Percentiles rank a stretch among this genome's conserved stretches.
Conservation (phyloP, 2,797 vertebrate species). For the Hemitrygon akajei region DNA sequence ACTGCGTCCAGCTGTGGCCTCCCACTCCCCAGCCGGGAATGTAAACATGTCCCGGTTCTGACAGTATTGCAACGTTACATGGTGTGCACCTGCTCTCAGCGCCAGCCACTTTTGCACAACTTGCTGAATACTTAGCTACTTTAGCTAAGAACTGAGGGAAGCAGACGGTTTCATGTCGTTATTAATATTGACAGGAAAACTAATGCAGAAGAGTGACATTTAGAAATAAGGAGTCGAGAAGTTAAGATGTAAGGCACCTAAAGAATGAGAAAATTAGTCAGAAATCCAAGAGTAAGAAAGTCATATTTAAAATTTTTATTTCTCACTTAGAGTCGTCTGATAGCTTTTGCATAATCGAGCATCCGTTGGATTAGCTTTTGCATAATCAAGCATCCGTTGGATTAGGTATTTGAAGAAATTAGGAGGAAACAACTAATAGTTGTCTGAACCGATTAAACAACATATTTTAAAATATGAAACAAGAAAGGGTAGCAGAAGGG, state of each 20-base stretch:
- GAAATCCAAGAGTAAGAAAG: neutral
- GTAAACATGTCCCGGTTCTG: too few species aligned
- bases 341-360: neutral
- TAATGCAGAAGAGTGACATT: neutral
- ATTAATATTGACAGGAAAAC: neutral
- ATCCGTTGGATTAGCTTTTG: neutral
- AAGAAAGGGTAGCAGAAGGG: too few species aligned
- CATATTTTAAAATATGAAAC: neutral
- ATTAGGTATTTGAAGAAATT: neutral
- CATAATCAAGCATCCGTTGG: too few species aligned
- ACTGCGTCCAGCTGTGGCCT: neutral
- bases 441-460: neutral
- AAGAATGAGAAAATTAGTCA: too few species aligned
- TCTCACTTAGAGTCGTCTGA: neutral
- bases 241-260: neutral
- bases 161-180: neutral
- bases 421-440: neutral
- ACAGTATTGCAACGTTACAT: neutral
- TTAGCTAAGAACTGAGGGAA: neutral
- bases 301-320: neutral
- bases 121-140: neutral
- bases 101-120: neutral
- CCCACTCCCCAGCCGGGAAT: too few species aligned
- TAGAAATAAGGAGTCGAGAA: neutral
- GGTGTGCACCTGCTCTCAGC: too few species aligned